Percentiles rank a stretch among this genome's conserved stretches.
phyloP scores from a whole-genome alignment of 2,888 invertebrate genomes.

The Dynastes grantii region DNA sequence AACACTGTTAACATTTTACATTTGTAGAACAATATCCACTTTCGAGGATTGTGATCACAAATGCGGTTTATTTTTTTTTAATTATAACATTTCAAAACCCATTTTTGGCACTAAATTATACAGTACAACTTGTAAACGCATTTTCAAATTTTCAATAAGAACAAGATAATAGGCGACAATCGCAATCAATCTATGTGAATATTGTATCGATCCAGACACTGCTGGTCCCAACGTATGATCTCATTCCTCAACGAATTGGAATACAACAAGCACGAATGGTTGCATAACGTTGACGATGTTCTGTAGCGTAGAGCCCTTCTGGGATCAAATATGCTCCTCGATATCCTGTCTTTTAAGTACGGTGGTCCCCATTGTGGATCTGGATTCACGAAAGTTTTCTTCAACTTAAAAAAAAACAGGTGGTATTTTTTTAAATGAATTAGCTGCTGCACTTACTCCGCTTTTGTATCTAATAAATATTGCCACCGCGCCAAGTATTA shows the following conservation, averaged over 20 bases:
- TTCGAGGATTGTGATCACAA: too few relatives aligned
- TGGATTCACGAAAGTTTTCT: constrained; percentile 31
- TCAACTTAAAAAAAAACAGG: constrained; percentile 21
- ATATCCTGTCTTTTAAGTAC: constrained; percentile 27
- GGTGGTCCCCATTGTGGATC: constrained; percentile 47
- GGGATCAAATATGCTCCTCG: constrained; percentile 46
- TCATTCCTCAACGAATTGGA: constrained; percentile 34
- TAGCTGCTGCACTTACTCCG: constrained; percentile 33
- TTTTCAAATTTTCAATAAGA: too few relatives aligned
- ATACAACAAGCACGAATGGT: constrained; percentile 42
- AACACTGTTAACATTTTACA: too few relatives aligned
- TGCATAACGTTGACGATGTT: constrained; percentile 19
- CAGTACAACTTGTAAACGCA: too few relatives aligned
- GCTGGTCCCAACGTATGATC: constrained; percentile 33
- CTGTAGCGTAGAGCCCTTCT: constrained; percentile 43
- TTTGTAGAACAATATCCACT: too few relatives aligned
- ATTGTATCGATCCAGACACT: not conserved
- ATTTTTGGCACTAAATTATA: too few relatives aligned
- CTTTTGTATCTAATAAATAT: constrained; percentile 42
- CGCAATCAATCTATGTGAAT: too few relatives aligned
- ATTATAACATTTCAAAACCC: too few relatives aligned
- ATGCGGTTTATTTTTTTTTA: too few relatives aligned
- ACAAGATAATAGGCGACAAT: too few relatives aligned
- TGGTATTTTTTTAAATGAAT: not conserved
- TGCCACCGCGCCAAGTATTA: constrained; percentile 5